Evolutionary conservation across 2,113 vertebrate genomes (phyloP), one percentile per base, ranked within the genome.

Genomic region (Hippocampus mohnikei): DNA sequence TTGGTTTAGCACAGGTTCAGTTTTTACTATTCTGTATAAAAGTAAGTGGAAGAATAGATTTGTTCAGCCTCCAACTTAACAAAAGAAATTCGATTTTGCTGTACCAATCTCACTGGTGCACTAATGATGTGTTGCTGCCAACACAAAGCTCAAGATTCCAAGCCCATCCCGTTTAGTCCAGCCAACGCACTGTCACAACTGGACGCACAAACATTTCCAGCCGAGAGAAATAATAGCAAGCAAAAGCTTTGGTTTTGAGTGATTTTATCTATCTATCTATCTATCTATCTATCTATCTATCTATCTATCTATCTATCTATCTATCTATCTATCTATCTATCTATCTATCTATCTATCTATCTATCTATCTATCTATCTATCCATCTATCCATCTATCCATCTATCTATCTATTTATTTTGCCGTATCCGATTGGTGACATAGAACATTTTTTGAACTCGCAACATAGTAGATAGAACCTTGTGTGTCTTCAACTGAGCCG

Each of bases 51-150:
- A 52, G 33, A 29, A 50, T 52, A 66, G 50, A 52, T 69, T 69
- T 71, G 63, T 75, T 84, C 72, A 75, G 72, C 58, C 68, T 15
- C 15, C 73, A 65, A 85, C 52, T 66, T 73, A 76, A 77, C 72
- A 70, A 2, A 69, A 77, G 64, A 42, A 29, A 12, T 60, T 71
- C 76, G 73, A 40, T 77, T 60, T 18, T 27, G 63, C 56, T 70
- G 55, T 71, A 59, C 82, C 40, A n/a, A 25, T 42, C 59, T 78
- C 60, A 21, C 75, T 66, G 70, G 66, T 41, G 60, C 83, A 68
- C 81, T 89, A 88, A 89, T 87, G 81, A 89, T 85, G 80, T 82
- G 79, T 81, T 85, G 71, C 73, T 85, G 76, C 75, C 61, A 73
- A 80, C 82, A 73, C 74, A 73, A 86, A 70, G 76, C 84, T 76